Evolutionary conservation across 2,888 invertebrate genomes (phyloP).

Genomic region (Anodontia alba): DNA sequence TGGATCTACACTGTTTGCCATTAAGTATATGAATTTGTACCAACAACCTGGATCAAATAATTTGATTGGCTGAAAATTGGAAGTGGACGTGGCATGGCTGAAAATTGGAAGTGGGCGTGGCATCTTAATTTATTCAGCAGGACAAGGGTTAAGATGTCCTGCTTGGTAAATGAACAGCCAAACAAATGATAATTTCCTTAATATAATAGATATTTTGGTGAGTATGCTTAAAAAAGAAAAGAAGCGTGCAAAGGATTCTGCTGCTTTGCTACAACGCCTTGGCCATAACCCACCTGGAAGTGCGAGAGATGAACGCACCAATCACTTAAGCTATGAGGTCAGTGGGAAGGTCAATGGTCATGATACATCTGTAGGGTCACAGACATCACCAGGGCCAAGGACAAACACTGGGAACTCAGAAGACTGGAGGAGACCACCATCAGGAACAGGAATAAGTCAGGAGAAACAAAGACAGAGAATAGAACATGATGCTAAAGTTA

Average conservation of each 20-base stretch:
- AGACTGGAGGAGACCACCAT: slow-evolving; percentile 53
- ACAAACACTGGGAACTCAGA: slow-evolving; percentile 58
- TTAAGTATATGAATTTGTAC: no score
- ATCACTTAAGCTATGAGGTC: neutral
- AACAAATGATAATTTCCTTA: no score
- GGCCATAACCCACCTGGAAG: slow-evolving; percentile 56
- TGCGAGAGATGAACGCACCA: slow-evolving; percentile 44
- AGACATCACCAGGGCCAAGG: slow-evolving; percentile 36
- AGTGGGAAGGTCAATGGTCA: slow-evolving; percentile 18
- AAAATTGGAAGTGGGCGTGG: no score
- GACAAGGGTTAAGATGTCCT: no score
- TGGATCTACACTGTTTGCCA: no score
- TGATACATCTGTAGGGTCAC: neutral
- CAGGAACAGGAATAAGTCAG: slow-evolving; percentile 48
- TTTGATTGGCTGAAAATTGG: no score
- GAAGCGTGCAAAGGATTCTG: slow-evolving; percentile 77
- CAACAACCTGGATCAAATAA: no score
- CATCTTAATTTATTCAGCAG: no score
- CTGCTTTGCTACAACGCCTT: slow-evolving; percentile 55
- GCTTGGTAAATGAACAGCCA: no score
- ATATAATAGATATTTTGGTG: slow-evolving; percentile 81
- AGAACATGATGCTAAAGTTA: slow-evolving; percentile 73
- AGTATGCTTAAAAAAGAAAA: slow-evolving; percentile 85
- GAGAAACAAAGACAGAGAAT: slow-evolving; percentile 51
- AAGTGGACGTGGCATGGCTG: no score